Evolutionary conservation across 2,797 vertebrate species (phyloP).

Genomic region (Dallia pectoralis): DNA sequence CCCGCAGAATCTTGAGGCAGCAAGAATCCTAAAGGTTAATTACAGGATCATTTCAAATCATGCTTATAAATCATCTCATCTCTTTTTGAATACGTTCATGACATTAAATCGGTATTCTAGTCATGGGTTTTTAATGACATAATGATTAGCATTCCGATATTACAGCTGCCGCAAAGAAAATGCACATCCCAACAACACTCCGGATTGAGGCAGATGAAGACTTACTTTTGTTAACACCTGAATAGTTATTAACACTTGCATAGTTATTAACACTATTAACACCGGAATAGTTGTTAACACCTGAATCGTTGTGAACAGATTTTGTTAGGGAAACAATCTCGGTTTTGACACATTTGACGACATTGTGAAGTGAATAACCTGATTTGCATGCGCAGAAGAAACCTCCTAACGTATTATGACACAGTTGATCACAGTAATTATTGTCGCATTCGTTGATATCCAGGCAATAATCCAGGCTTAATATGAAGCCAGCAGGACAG

Average conservation of each 20-base stretch:
- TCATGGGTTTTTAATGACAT: slow-evolving; percentile 38
- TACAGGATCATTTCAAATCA: too few species aligned
- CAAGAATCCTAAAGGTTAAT: too few species aligned
- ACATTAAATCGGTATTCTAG: not conserved
- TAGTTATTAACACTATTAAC: too few species aligned
- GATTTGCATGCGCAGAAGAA: slow-evolving; percentile 57
- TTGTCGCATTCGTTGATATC: slow-evolving; percentile 61
- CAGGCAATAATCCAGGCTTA: not conserved
- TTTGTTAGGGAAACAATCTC: not conserved
- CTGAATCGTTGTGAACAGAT: not conserved
- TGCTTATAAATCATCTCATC: too few species aligned
- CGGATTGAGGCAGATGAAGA: slow-evolving; percentile 1
- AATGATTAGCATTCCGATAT: slow-evolving; percentile 35
- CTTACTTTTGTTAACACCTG: not conserved
- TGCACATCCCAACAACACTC: slow-evolving; percentile 56
- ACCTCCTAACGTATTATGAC: slow-evolving; percentile 62
- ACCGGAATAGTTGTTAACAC: too few species aligned
- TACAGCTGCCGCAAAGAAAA: slow-evolving; percentile 38
- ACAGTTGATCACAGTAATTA: slow-evolving; percentile 34
- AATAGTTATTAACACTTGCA: not conserved
- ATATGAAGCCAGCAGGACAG: slow-evolving; percentile 61
- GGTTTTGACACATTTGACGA: slow-evolving; percentile 37
- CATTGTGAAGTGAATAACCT: slow-evolving; percentile 42
- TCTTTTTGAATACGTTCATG: too few species aligned
- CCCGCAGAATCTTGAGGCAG: too few species aligned